These are phyloP conservation scores for Patella ulyssiponensis DNA, from an alignment of 2,888 invertebrate genomes.

Conservation along the genomic window DNA sequence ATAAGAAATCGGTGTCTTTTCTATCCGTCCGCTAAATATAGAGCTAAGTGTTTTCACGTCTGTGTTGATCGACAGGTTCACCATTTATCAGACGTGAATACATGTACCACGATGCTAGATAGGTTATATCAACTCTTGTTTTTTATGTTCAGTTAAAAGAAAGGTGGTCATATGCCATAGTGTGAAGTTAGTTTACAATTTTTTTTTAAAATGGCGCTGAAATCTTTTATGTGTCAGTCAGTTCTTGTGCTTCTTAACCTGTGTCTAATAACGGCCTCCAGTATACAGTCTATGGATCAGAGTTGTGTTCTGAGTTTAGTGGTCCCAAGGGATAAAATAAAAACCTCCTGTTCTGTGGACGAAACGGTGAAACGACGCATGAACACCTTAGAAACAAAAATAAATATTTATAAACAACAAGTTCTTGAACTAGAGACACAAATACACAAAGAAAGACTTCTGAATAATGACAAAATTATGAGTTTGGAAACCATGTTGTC, in stretches of 20 bases:
- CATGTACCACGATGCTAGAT: no score
- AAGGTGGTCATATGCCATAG: no score
- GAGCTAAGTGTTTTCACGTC: no score
- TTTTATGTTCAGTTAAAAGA: no score
- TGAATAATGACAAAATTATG: constrained; percentile 24
- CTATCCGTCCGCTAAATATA: no score
- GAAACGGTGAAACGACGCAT: constrained; percentile 36
- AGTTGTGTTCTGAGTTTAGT: constrained; percentile 55
- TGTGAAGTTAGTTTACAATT: no score
- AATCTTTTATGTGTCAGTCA: neutral
- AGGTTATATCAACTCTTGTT: no score
- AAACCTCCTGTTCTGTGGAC: constrained; percentile 51
- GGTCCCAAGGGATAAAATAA: constrained; percentile 57
- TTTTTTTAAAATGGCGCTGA: neutral
- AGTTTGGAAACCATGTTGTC: constrained; percentile 22
- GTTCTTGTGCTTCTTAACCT: neutral
- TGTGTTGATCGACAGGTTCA: no score
- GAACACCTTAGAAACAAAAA: constrained; percentile 39
- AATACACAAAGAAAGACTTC: constrained; percentile 36
- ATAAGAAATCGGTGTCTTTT: no score
- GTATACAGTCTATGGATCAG: constrained; percentile 33
- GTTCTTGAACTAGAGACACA: constrained; percentile 35
- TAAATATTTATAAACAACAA: constrained; percentile 39
- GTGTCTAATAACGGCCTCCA: neutral
- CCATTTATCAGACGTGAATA: no score